These are phyloP conservation scores for Pteria penguin DNA, from an alignment of 2,888 invertebrate genomes.

Conservation along the genomic window DNA sequence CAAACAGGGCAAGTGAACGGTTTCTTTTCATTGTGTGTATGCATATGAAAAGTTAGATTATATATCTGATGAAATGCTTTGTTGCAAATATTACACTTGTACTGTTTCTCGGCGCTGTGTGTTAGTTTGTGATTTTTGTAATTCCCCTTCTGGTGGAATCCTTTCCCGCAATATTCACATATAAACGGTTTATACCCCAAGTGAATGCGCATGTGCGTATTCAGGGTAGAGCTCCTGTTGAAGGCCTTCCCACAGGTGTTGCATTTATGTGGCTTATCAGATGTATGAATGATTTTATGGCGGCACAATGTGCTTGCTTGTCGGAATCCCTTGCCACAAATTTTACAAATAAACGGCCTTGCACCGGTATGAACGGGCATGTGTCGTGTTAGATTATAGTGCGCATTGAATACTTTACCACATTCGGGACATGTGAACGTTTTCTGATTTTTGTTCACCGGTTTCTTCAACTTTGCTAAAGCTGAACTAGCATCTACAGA, in stretches of 20 bases:
- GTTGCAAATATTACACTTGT: constrained; percentile 95
- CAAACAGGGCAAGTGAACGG: constrained; percentile 92
- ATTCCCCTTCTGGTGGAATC: constrained; percentile 90
- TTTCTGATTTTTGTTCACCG: constrained; percentile 82
- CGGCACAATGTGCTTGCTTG: constrained; percentile 80
- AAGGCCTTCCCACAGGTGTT: constrained; percentile 79
- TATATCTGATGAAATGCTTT: constrained; percentile 94
- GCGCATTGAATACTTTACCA: constrained; percentile 98
- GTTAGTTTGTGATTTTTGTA: constrained; percentile 98
- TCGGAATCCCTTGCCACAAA: constrained; percentile 84
- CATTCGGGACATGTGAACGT: constrained; percentile 97
- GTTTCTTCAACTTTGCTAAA: constrained; percentile 36
- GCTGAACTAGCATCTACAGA: neutral
- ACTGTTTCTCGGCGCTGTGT: constrained; percentile 97
- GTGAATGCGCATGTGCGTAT: constrained; percentile 81
- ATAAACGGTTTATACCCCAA: constrained; percentile 80
- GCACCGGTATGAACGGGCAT: constrained; percentile 99
- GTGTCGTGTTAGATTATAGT: constrained; percentile 98
- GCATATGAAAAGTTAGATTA: constrained; percentile 99
- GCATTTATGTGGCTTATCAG: constrained; percentile 80
- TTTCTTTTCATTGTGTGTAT: constrained; percentile 98
- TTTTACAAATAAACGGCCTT: constrained; percentile 95
- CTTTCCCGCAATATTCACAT: constrained; percentile 89
- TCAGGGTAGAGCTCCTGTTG: constrained; percentile 80
- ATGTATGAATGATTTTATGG: constrained; percentile 80